Evolutionary conservation across 2,797 vertebrate genomes (phyloP).

Genomic region (Spea hammondii): DNA sequence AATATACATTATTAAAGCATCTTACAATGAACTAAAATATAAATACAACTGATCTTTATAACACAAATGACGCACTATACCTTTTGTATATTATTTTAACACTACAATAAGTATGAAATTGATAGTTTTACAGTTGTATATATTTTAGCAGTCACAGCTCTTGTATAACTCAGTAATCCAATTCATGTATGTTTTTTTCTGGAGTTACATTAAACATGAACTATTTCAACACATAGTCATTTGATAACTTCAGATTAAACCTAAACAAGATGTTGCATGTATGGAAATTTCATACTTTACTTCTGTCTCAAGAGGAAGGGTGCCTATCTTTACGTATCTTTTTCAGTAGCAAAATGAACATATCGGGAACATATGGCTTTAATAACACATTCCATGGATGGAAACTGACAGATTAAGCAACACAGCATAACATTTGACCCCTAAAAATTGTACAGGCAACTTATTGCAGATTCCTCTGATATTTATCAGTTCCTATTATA

Average conservation of each 20-base stretch:
- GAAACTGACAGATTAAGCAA: conserved; percentile 16
- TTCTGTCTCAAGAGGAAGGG: conserved; percentile 33
- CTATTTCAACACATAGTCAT: conserved; percentile 31
- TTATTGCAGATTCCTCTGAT: conserved; percentile 9
- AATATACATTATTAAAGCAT: no score
- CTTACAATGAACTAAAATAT: no score
- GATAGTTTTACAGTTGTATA: not conserved
- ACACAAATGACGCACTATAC: no score
- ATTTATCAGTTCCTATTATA: not conserved
- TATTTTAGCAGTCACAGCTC: not conserved
- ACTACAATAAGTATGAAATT: not conserved
- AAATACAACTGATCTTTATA: no score
- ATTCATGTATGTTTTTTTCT: conserved; percentile 2
- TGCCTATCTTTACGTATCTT: conserved; percentile 33
- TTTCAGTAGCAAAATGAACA: conserved; percentile 38
- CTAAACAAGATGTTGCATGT: conserved; percentile 39
- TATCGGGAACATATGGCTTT: conserved; percentile 38
- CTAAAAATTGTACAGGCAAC: not conserved
- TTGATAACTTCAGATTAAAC: conserved; percentile 33
- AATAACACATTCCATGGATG: conserved; percentile 3
- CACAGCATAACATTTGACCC: conserved; percentile 9
- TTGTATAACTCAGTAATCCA: not conserved
- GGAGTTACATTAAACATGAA: conserved; percentile 17
- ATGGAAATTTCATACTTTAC: conserved; percentile 36
- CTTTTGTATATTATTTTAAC: no score